Percentiles rank a stretch among this genome's conserved stretches.
Conservation (phyloP, 2,888 invertebrate genomes). For the Drosophila borealis region DNA sequence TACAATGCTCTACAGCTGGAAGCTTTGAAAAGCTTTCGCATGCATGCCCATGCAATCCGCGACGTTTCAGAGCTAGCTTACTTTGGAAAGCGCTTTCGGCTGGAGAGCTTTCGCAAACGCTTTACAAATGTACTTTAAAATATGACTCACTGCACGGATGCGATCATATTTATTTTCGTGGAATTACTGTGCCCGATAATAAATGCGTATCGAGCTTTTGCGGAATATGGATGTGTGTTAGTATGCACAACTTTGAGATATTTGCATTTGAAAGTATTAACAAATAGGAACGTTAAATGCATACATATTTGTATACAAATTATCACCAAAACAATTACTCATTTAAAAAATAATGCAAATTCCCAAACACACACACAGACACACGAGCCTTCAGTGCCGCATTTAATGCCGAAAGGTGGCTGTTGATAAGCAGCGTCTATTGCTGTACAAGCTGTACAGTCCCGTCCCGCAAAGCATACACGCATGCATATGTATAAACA, state of each 20-base stretch:
- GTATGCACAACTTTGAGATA: not conserved
- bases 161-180: slow-evolving; percentile 51
- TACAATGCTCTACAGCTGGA: slow-evolving; percentile 18
- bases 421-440: slow-evolving; percentile 29
- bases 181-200: slow-evolving; percentile 3
- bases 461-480: slow-evolving; percentile 17
- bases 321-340: not conserved
- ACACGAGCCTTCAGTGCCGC: slow-evolving; percentile 7
- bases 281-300: not conserved
- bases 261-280: not conserved
- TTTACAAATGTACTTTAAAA: slow-evolving; percentile 12
- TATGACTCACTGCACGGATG: slow-evolving; percentile 38
- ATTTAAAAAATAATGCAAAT: slow-evolving; percentile 12
- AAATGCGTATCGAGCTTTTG: slow-evolving; percentile 4
- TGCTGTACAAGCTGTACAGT: slow-evolving; percentile 46
- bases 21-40: slow-evolving; percentile 36
- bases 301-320: not conserved
- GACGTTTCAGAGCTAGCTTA: slow-evolving; percentile 27
- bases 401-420: slow-evolving; percentile 1
- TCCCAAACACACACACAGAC: not conserved
- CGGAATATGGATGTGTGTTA: not conserved
- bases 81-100: slow-evolving; percentile 5
- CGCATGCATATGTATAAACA: no score
- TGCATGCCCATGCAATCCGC: not conserved
- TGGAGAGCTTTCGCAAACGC: slow-evolving; percentile 28